Percentiles rank a stretch among this genome's conserved stretches.
These are phyloP conservation scores for Chlamydotis undulata DNA, from an alignment of 2,113 vertebrate species.

Conservation along the genomic window DNA sequence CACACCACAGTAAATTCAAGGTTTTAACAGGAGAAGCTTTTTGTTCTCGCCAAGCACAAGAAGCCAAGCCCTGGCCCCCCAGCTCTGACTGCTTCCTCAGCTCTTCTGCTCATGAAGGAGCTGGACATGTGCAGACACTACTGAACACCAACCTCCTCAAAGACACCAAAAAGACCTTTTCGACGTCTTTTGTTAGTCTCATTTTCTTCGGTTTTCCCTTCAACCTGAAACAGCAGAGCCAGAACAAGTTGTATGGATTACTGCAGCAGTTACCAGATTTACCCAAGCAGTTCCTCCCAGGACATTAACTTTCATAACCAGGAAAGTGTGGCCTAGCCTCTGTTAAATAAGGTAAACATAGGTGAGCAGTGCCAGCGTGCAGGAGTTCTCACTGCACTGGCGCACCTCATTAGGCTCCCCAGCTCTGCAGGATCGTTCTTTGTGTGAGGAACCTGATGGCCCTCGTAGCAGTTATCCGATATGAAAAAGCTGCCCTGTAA, in stretches of 20 bases:
- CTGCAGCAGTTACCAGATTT: not conserved
- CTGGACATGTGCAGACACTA: not conserved
- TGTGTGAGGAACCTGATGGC: accelerated
- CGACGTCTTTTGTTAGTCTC: conserved; percentile 90
- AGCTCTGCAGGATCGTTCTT: not conserved
- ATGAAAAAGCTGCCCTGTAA: not conserved
- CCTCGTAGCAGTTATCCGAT: accelerated
- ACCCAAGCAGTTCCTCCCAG: not conserved
- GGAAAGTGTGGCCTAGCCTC: not conserved
- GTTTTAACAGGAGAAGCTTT: not conserved
- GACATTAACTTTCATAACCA: not conserved
- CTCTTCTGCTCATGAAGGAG: not conserved
- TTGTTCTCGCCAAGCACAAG: not conserved
- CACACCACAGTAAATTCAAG: not conserved
- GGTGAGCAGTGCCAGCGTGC: not conserved
- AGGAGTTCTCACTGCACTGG: accelerated
- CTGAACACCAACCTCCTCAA: conserved; percentile 85
- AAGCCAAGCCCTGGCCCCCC: not conserved
- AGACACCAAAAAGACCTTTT: conserved; percentile 75
- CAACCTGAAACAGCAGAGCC: conserved; percentile 75
- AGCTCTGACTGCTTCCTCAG: not conserved
- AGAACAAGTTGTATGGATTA: not conserved
- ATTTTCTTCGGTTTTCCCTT: conserved; percentile 82
- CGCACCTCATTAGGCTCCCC: accelerated
- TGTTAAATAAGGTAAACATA: not conserved